Conservation (phyloP, 1,140 invertebrate genomes). For the Pachyrhynchus sulphureomaculatus region DNA sequence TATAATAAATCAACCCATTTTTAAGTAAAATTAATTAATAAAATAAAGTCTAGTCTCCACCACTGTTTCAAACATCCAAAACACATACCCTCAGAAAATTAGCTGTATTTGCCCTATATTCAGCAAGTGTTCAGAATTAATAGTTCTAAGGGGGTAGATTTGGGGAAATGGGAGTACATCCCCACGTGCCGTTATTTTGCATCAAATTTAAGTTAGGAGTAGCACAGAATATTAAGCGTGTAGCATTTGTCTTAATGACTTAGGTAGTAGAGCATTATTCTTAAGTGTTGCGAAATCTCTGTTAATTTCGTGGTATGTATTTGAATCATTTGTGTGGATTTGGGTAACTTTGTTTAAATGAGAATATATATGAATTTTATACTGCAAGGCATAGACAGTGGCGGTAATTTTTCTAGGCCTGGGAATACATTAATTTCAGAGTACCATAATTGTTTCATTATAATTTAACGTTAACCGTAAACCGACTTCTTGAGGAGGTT, state of each 20-base stretch:
- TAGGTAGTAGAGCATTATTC: constrained; percentile 29
- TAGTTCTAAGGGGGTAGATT: background rate
- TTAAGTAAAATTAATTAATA: too few species aligned
- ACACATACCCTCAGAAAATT: constrained; percentile 10
- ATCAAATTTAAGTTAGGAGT: constrained; percentile 27
- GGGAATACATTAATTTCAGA: too few species aligned
- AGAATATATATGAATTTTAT: background rate
- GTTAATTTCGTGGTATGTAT: constrained; percentile 27
- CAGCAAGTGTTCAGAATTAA: constrained; percentile 26
- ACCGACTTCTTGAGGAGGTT: too few species aligned
- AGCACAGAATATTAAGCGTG: constrained; percentile 20
- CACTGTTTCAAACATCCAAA: background rate
- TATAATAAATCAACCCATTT: too few species aligned
- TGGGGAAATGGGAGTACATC: background rate
- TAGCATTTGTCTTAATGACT: constrained; percentile 27
- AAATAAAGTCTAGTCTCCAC: too few species aligned
- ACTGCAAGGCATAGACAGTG: too few species aligned
- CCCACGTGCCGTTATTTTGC: constrained; percentile 18
- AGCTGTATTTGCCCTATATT: constrained; percentile 26
- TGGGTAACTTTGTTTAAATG: background rate
- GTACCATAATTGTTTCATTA: too few species aligned
- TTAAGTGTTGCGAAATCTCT: constrained; percentile 26
- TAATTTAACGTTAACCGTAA: too few species aligned
- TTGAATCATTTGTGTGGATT: constrained; percentile 21
- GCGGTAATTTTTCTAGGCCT: too few species aligned